These are phyloP conservation scores for Madoqua kirkii DNA, from an alignment of 2,113 vertebrate genomes.

Conservation along the genomic window DNA sequence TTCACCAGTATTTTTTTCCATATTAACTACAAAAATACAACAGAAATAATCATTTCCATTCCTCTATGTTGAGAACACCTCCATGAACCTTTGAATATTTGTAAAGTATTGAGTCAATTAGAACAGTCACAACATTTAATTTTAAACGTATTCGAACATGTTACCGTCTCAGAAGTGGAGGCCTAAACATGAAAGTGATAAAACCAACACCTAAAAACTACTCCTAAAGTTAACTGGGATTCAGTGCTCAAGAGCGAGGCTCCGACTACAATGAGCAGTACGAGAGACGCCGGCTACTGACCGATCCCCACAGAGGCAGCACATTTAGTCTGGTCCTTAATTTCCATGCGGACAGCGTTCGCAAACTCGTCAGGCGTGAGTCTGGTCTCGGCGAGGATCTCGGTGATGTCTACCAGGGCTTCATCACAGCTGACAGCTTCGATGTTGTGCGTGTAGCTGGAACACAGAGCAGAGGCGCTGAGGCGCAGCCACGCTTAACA, in stretches of 20 bases:
- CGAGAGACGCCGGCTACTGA: conserved; percentile 72
- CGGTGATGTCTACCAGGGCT: conserved; percentile 91
- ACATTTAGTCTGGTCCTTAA: conserved; percentile 92
- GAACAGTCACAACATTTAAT: background rate
- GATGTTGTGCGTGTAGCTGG: conserved; percentile 94
- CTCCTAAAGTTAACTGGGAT: background rate
- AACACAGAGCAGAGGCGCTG: conserved; percentile 76
- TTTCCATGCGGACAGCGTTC: conserved; percentile 88
- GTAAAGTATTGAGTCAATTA: background rate
- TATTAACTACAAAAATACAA: background rate
- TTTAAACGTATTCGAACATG: conserved; percentile 13
- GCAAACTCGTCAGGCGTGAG: conserved; percentile 90
- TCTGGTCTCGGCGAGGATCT: conserved; percentile 89
- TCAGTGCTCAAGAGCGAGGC: background rate
- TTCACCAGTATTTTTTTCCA: background rate
- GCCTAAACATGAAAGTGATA: too few species aligned
- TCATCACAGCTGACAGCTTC: conserved; percentile 99
- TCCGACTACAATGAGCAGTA: background rate
- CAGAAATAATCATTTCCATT: background rate
- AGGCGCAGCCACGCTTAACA: conserved; percentile 66
- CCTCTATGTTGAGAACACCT: background rate
- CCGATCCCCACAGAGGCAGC: conserved; percentile 96
- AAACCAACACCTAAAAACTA: background rate
- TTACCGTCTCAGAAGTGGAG: background rate
- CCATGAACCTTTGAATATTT: background rate